phyloP scores from a whole-genome alignment of 2,797 vertebrate species.

The Pipistrellus kuhlii region DNA sequence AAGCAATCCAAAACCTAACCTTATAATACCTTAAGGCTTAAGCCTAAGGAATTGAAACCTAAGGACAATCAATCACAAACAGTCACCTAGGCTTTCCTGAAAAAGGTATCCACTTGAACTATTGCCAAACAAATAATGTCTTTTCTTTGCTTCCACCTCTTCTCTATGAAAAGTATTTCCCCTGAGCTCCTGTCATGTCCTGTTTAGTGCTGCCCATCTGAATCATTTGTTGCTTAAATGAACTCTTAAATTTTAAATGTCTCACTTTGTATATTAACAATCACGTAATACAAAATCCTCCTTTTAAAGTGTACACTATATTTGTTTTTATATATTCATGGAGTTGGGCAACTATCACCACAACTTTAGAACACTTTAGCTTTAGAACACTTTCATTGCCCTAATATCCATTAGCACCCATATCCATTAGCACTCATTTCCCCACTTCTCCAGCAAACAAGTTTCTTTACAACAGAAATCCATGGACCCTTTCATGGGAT shows the following conservation, averaged over 20 bases:
- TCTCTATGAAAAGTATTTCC: background rate
- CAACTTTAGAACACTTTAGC: conserved; percentile 41
- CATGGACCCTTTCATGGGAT: background rate
- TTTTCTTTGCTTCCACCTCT: conserved; percentile 8
- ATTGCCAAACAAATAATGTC: background rate
- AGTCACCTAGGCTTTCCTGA: background rate
- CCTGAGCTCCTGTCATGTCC: background rate
- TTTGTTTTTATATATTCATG: conserved; percentile 46
- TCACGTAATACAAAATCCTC: background rate
- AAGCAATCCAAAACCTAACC: background rate
- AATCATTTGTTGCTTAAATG: background rate
- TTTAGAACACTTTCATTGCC: conserved; percentile 45
- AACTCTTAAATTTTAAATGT: conserved; percentile 16
- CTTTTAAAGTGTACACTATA: conserved; percentile 38
- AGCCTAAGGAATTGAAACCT: background rate
- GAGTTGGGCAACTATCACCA: background rate
- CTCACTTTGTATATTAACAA: background rate
- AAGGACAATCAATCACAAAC: background rate
- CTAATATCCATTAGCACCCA: background rate
- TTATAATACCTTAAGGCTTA: background rate
- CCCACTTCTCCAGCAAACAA: background rate
- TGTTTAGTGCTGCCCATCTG: background rate
- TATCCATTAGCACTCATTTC: background rate
- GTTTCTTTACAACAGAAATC: conserved; percentile 23
- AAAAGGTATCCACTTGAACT: background rate